Evolutionary conservation across 1,140 invertebrate genomes (phyloP).

Genomic region (Armadillidium nasatum): DNA sequence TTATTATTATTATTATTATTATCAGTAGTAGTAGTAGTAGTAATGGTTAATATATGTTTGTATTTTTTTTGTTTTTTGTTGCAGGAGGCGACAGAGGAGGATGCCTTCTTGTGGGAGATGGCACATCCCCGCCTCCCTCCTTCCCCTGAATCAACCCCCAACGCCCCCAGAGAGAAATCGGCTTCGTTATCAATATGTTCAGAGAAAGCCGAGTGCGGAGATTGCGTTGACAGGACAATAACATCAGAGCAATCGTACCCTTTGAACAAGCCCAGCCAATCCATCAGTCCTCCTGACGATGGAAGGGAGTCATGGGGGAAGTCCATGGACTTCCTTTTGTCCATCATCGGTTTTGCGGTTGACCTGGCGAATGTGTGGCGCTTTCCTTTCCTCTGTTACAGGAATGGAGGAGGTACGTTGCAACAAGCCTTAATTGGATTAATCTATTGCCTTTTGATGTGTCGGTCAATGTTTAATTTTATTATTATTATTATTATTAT

Average conservation of each 20-base stretch:
- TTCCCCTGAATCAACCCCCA: not conserved
- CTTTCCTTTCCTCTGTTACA: constrained; percentile 49
- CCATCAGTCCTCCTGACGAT: constrained; percentile 27
- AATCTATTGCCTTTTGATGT: no score
- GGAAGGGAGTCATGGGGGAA: constrained; percentile 64
- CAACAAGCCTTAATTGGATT: no score
- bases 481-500: no score
- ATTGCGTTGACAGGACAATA: not conserved
- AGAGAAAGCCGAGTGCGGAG: not conserved
- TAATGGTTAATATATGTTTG: no score
- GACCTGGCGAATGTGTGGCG: constrained; percentile 88
- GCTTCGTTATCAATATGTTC: not conserved
- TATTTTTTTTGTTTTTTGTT: no score
- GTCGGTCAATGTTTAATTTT: no score
- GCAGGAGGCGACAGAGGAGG: not conserved
- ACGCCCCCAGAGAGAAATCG: not conserved
- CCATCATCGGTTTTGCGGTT: constrained; percentile 86
- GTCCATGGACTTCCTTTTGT: constrained; percentile 85
- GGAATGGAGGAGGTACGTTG: constrained; percentile 51
- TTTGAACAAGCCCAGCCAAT: not conserved
- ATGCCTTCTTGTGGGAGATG: not conserved
- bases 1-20: no score
- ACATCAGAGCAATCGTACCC: not conserved
- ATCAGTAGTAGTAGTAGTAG: no score
- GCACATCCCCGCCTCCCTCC: not conserved